Percentiles rank a stretch among this genome's conserved stretches.
Conservation (phyloP, 2,797 vertebrate genomes). For the Lycodopsis pacificus region DNA sequence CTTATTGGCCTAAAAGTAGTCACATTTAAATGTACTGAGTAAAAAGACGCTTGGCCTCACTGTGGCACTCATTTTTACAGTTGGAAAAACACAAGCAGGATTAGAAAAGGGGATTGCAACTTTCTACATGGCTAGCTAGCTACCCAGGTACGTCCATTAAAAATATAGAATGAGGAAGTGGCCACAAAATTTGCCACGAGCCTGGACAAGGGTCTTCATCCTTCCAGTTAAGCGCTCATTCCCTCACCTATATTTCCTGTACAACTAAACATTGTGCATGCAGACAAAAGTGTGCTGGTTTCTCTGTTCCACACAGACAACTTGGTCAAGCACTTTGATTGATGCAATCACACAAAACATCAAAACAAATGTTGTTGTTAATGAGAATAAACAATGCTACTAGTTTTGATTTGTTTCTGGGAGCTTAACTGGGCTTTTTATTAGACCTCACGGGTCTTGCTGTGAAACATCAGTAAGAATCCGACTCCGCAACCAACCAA, state of each 20-base stretch:
- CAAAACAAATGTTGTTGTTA: conserved; percentile 46
- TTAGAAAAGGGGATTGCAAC: not conserved
- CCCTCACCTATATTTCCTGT: conserved; percentile 7
- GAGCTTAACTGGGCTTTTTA: conserved; percentile 8
- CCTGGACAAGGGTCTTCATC: not conserved
- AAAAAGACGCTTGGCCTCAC: not conserved
- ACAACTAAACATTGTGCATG: conserved; percentile 11
- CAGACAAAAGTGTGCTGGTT: conserved; percentile 14
- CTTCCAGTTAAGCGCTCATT: not conserved
- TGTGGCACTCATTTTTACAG: not conserved
- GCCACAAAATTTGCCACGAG: not conserved
- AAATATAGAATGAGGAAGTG: not conserved
- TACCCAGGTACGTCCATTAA: not conserved
- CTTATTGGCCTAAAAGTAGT: not conserved
- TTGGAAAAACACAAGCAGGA: conserved; percentile 1
- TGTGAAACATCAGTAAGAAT: conserved; percentile 52
- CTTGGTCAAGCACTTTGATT: conserved; percentile 42
- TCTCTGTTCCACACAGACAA: conserved; percentile 18
- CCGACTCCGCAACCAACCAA: conserved; percentile 59
- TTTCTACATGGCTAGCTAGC: not conserved
- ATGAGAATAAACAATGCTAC: conserved; percentile 48
- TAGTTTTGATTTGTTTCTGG: conserved; percentile 14
- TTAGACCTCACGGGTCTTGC: not conserved
- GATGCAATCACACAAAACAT: conserved; percentile 47
- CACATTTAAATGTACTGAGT: not conserved